A percentile compares a stretch with the other conserved stretches of the same genome.
Conservation (phyloP, 1,140 invertebrate species). For the Paraescarpia echinospica region DNA sequence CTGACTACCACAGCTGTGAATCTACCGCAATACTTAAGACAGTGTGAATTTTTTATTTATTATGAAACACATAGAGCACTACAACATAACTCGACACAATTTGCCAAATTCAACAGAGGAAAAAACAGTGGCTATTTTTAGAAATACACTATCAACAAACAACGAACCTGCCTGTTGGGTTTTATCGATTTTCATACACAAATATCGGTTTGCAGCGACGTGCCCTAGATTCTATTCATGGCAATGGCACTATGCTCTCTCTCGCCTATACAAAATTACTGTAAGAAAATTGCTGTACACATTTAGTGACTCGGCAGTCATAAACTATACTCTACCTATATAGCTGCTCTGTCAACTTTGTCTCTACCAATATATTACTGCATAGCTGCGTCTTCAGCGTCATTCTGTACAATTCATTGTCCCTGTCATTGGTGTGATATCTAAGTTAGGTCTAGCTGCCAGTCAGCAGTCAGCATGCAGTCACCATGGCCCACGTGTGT, state of each 20-base stretch:
- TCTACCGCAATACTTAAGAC: neutral
- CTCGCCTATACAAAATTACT: neutral
- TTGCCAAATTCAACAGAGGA: neutral
- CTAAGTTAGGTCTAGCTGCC: neutral
- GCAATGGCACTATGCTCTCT: neutral
- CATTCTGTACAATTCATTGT: slow-evolving; percentile 1
- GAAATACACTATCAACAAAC: neutral
- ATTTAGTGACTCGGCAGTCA: neutral
- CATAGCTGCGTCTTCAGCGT: neutral
- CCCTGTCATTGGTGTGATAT: neutral
- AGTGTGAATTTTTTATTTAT: neutral
- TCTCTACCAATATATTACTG: neutral
- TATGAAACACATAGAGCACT: neutral
- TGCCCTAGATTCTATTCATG: neutral
- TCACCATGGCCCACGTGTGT: neutral
- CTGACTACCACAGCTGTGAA: neutral
- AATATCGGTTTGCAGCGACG: neutral
- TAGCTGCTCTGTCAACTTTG: neutral
- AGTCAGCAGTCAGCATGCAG: neutral
- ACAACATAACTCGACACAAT: neutral
- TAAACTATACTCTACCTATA: neutral
- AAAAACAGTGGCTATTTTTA: neutral
- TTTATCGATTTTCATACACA: neutral
- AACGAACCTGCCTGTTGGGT: neutral
- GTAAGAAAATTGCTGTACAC: slow-evolving; percentile 1